Percentiles rank a stretch among this genome's conserved stretches.
phyloP scores from a whole-genome alignment of 2,888 invertebrate genomes.

The Sesia apiformis region DNA sequence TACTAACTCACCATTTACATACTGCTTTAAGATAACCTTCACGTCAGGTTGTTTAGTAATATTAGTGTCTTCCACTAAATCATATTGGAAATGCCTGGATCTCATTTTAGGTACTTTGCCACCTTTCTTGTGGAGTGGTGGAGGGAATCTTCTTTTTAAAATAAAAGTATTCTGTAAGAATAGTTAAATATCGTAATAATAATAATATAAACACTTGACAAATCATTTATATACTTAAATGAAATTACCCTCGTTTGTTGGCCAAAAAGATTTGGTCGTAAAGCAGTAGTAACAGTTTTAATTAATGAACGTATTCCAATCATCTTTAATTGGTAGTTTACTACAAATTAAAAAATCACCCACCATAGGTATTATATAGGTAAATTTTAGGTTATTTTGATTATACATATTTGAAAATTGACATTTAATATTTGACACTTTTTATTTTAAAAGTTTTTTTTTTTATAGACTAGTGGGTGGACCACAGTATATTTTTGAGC shows the following conservation, averaged over 20 bases:
- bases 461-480: too few relatives aligned
- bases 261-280: conserved; percentile 24
- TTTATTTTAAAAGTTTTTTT: too few relatives aligned
- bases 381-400: too few relatives aligned
- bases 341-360: too few relatives aligned
- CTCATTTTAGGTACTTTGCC: conserved; percentile 65
- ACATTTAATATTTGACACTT: too few relatives aligned
- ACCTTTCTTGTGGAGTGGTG: conserved; percentile 76
- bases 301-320: conserved; percentile 32
- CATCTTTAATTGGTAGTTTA: conserved; percentile 20
- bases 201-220: background rate
- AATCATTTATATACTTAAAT: background rate
- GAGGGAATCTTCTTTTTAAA: conserved; percentile 77
- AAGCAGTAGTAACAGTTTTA: conserved; percentile 12
- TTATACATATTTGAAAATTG: too few relatives aligned
- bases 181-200: background rate
- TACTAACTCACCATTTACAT: conserved; percentile 76
- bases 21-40: conserved; percentile 80
- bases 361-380: too few relatives aligned
- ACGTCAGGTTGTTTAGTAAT: conserved; percentile 68
- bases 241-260: conserved; percentile 50
- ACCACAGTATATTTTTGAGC: too few relatives aligned
- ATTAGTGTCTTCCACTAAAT: conserved; percentile 79
- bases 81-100: conserved; percentile 81
- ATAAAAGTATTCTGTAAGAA: conserved; percentile 82